phyloP scores from a whole-genome alignment of 2,888 invertebrate genomes.

The Erynnis tages region DNA sequence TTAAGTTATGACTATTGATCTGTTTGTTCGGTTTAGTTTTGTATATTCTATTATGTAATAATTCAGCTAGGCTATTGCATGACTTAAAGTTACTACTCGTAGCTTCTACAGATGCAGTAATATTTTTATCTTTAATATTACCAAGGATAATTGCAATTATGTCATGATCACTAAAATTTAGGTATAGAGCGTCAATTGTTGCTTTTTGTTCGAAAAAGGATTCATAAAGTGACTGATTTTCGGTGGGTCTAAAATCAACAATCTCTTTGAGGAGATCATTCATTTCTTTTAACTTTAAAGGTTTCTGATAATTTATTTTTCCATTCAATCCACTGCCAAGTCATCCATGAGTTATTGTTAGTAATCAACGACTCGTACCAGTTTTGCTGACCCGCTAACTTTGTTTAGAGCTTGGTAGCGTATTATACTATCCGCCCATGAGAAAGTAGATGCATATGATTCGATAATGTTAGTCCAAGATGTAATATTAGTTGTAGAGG shows the following conservation, averaged over 20 bases:
- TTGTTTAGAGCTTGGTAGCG: constrained; percentile 29
- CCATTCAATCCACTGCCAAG: constrained; percentile 18
- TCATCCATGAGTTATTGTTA: constrained; percentile 23
- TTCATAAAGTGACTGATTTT: constrained; percentile 34
- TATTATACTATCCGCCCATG: constrained; percentile 28
- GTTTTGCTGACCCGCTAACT: constrained; percentile 30
- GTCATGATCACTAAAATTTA: constrained; percentile 31
- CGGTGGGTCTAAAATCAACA: constrained; percentile 26
- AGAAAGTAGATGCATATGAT: constrained; percentile 30
- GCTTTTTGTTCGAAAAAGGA: constrained; percentile 35
- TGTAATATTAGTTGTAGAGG: constrained; percentile 31
- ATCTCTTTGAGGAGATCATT: constrained; percentile 15
- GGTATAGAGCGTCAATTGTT: constrained; percentile 28
- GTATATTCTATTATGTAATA: no score
- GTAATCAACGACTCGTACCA: constrained; percentile 33
- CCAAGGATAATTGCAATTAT: constrained; percentile 35
- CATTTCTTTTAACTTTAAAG: background rate
- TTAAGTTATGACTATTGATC: no score
- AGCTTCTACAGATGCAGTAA: constrained; percentile 33
- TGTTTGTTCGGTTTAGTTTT: no score
- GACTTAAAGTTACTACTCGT: constrained; percentile 29
- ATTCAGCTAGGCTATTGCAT: constrained; percentile 31
- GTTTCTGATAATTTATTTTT: background rate
- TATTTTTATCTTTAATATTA: constrained; percentile 30
- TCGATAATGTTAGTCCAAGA: constrained; percentile 35